phyloP scores from a whole-genome alignment of 2,113 vertebrate genomes.

The Chunga burmeisteri region DNA sequence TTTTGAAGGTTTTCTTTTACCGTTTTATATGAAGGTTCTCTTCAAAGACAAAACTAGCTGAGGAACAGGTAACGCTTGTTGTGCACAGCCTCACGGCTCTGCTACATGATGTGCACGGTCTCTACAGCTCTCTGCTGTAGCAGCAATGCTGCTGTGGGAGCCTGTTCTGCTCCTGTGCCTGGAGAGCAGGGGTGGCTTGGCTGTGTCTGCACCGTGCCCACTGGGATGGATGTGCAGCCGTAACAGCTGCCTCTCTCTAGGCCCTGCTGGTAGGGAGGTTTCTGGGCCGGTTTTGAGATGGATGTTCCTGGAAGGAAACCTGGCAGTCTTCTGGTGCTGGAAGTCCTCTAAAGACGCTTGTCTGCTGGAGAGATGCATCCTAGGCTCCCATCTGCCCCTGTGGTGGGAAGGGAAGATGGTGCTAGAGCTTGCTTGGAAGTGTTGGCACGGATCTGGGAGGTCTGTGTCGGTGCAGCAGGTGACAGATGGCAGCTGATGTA shows the following conservation, averaged over 20 bases:
- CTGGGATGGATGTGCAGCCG: rapidly evolving
- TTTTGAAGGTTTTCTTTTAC: neutral
- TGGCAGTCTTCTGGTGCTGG: neutral
- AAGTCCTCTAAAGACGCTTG: neutral
- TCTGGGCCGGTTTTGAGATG: neutral
- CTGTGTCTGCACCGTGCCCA: rapidly evolving
- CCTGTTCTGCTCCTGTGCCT: neutral
- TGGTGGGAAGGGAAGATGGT: neutral
- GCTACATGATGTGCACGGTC: rapidly evolving
- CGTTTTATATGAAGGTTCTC: neutral
- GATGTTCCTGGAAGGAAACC: neutral
- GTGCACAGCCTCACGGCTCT: neutral
- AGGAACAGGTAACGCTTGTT: neutral
- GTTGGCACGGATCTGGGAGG: neutral
- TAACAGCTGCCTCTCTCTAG: neutral
- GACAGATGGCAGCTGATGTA: neutral
- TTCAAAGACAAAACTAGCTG: neutral
- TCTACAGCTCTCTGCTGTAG: neutral
- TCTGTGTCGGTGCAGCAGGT: neutral
- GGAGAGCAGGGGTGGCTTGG: neutral
- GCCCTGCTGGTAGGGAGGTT: neutral
- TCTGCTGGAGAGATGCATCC: rapidly evolving
- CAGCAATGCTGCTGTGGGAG: neutral
- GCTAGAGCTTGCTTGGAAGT: neutral
- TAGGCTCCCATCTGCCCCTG: neutral